A percentile compares a stretch with the other conserved stretches of the same genome.
Conservation (phyloP, 2,888 invertebrate species). For the Tachina fera region DNA sequence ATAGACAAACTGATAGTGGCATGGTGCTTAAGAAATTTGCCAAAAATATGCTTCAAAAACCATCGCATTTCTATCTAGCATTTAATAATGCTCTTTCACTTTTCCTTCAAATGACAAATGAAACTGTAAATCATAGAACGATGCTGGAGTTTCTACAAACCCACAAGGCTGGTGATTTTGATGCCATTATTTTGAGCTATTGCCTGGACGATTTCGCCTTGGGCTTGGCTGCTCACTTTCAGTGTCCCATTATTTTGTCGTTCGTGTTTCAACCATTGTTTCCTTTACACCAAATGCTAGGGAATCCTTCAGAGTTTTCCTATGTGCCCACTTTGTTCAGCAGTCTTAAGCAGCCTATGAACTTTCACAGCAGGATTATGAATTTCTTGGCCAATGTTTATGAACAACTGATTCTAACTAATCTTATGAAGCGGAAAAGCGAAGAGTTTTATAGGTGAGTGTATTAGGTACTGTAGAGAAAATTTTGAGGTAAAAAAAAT, state of each 20-base stretch:
- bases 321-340: slow-evolving; percentile 74
- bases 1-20: slow-evolving; percentile 60
- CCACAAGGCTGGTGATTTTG: slow-evolving; percentile 74
- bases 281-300: slow-evolving; percentile 73
- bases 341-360: slow-evolving; percentile 70
- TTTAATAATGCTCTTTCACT: background rate
- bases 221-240: slow-evolving; percentile 79
- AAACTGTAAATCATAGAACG: slow-evolving; percentile 64
- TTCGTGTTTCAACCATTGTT: slow-evolving; percentile 74
- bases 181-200: slow-evolving; percentile 78
- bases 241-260: slow-evolving; percentile 77
- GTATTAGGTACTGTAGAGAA: too few species aligned
- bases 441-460: slow-evolving; percentile 59
- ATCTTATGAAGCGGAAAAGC: background rate
- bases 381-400: slow-evolving; percentile 68
- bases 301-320: slow-evolving; percentile 76
- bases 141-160: slow-evolving; percentile 72
- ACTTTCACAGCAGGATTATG: slow-evolving; percentile 71
- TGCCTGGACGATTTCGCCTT: slow-evolving; percentile 77
- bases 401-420: slow-evolving; percentile 32
- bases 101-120: slow-evolving; percentile 78
- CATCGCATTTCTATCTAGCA: background rate
- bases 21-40: slow-evolving; percentile 53
- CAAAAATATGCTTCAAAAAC: slow-evolving; percentile 65
- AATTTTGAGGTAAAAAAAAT: too few species aligned